Base-by-base conservation (phyloP, 2,113 vertebrate species). In the Petroica traversi region DNA sequence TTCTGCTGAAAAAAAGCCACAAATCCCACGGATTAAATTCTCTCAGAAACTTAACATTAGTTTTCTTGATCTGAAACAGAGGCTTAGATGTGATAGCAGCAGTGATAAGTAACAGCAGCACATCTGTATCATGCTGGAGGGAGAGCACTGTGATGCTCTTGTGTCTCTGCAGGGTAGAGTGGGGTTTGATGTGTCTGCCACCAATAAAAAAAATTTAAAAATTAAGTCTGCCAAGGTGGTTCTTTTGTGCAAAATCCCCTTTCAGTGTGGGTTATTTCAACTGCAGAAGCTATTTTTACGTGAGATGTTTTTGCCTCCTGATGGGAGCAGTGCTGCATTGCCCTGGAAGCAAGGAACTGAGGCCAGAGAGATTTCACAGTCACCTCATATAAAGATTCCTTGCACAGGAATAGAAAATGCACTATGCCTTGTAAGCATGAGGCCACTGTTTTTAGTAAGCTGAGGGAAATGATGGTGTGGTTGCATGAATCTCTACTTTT, bases 361-460 rank as follows among this genome's bases (percentile, higher is more conserved):
- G 14, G 7, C 26, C 6, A 3, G 69, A 40, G 3, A 67, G 51
- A 93, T 14, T 11, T 28, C 20, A 18, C 34, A 80, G 28, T n/a
- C 51, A 31, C 36, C 28, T 78, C 31, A n/a, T 63, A 5, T 29
- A 18, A 64, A 24, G n/a, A 85, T 25, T 79, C 14, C 23, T 71
- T 85, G 63, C 4, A 19, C 0, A 0, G 72, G 41, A 82, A 38
- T 19, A 19, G 46, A 85, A 85, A 81, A 61, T 2, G 1, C 5
- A 22, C 22, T 7, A 34, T 41, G 20, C 41, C 52, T 62, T 43
- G 20, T 69, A 91, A 73, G 49, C 34, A 52, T 11, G 20, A 51
- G 18, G 45, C 14, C 17, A 55, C 63, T 41, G 7, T 26, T 72
- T 84, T 81, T n/a, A 59, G 54, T 69, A 79, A 89, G 54, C 31